Evolutionary conservation across 2,797 vertebrate genomes (phyloP), one percentile per base, ranked within the genome.

Genomic region (Eurystomus glaucurus): DNA sequence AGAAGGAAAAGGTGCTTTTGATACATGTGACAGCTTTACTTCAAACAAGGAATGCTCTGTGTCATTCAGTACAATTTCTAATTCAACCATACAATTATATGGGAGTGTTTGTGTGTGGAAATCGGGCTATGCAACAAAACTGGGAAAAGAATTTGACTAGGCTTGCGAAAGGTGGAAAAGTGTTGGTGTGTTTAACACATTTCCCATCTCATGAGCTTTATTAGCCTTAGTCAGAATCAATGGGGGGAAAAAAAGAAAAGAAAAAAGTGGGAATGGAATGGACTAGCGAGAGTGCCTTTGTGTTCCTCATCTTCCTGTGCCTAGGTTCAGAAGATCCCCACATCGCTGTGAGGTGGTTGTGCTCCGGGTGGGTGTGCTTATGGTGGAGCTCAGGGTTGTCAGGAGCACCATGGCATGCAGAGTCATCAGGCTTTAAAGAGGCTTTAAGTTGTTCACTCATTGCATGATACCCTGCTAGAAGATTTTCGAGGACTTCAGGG

Each of bases 1-100:
- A n/a, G 65, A 51, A 70, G 15, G 14, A 54, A 81, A 87, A 93
- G 19, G 19, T 61, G 33, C 11, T 82, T 94, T 79, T 46, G 61
- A 43, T 69, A 21, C 19, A 14, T 69, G 33, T 92, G 69, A 50
- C 52, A 82, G 29, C 31, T 76, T 89, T 14, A 25, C 35, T 91
- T 79, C 58, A 86, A 94, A 43, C 6, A 76, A 77, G 43, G n/a
- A 86, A 68, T 29, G 17, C 14, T 87, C 57, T 83, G 14, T 48
- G 29, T 82, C 64, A 66, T 35, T n/a, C 33, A 61, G 35, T 33
- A 76, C 17, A 16, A 37, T 72, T 76, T 85, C 57, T 50, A 51
- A n/a, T 69, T 79, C 88, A 85, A 16, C 22, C 51, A 46, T 26
- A 52, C 39, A 88, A 51, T 74, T 48, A 29, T 3, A 37, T 10